A percentile compares a stretch with the other conserved stretches of the same genome.
These are phyloP conservation scores for Buceros bicornis DNA, from an alignment of 2,797 vertebrate species.

Conservation along the genomic window DNA sequence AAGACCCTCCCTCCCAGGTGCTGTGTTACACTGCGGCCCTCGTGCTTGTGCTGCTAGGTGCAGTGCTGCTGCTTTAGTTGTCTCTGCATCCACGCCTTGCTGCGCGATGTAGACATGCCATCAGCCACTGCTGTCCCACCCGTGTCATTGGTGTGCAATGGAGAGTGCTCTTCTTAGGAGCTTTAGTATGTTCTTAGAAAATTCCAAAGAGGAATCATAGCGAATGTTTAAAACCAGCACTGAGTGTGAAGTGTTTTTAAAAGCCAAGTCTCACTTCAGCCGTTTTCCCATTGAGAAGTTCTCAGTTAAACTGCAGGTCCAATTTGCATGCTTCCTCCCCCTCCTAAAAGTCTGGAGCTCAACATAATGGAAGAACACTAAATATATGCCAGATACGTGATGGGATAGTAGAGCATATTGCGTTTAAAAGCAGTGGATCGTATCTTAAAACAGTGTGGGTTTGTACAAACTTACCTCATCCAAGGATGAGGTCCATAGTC, in stretches of 20 bases:
- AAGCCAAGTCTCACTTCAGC: neutral
- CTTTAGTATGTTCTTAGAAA: neutral
- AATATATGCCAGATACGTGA: neutral
- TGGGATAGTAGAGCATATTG: neutral
- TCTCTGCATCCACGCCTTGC: neutral
- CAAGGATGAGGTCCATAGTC: neutral
- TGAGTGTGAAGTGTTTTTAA: neutral
- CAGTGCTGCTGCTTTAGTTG: neutral
- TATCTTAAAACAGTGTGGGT: conserved; percentile 7
- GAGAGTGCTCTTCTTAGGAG: neutral
- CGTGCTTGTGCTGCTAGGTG: neutral
- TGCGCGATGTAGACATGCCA: neutral
- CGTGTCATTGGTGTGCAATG: neutral
- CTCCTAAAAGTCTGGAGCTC: conserved; percentile 7
- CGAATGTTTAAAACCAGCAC: neutral
- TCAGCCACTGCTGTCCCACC: neutral
- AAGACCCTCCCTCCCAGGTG: neutral
- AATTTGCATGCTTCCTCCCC: neutral
- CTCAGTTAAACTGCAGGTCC: neutral
- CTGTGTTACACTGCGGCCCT: neutral
- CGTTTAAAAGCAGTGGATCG: conserved; percentile 14
- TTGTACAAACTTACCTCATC: neutral
- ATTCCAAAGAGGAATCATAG: neutral
- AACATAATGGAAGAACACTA: neutral
- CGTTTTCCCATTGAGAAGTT: neutral